Base-by-base conservation (phyloP, 1,140 invertebrate genomes). In the Mamestra configurata region DNA sequence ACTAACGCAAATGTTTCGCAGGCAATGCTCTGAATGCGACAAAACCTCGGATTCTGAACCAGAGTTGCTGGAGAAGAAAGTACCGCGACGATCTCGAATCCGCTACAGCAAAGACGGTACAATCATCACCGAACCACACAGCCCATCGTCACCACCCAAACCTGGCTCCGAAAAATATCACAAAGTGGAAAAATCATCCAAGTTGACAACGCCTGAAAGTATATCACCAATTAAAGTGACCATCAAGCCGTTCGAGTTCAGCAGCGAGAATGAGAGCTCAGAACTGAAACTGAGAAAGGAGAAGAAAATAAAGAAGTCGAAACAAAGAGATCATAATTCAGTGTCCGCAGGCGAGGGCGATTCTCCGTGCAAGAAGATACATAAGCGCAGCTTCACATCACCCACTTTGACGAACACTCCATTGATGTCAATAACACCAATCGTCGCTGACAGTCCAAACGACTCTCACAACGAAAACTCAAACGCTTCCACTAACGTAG, bases 11-110 rank as follows among this genome's bases (percentile, higher is more conserved):
- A 35, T 83, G 64, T 43, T 85, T 90, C 87, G 37, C 84, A 97
- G 97, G 97, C 98, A 98, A 95, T 98, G 98, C 90, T 98, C 98
- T 0, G 98, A 98, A 91, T 98, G 98, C 87, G 98, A 98, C 89
- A 98, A 98, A 86, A 97, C 97, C 1, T 97, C 97, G 2, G 97
- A 97, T 64, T 98, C 97, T 0, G 97, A 97, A 86, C 94, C 95
- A 0, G 97, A 98, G 83, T 95, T 96, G 0, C 96, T 98, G 24
- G 97, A 98, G 82, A 96, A 97, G 46, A 97, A 97, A 80, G 97
- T 97, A 0, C 97, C 97, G 0, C 96, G 98, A 22, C 96, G 97
- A 85, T 96, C 98, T 13, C 96, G 97, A 79, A 96, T 97, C 22
- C 96, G 97, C 7, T 97, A 97, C 82, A 97, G 96, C 86, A 97